These are phyloP conservation scores for Rhinolophus sinicus DNA, from an alignment of 2,113 vertebrate species.

Conservation along the genomic window DNA sequence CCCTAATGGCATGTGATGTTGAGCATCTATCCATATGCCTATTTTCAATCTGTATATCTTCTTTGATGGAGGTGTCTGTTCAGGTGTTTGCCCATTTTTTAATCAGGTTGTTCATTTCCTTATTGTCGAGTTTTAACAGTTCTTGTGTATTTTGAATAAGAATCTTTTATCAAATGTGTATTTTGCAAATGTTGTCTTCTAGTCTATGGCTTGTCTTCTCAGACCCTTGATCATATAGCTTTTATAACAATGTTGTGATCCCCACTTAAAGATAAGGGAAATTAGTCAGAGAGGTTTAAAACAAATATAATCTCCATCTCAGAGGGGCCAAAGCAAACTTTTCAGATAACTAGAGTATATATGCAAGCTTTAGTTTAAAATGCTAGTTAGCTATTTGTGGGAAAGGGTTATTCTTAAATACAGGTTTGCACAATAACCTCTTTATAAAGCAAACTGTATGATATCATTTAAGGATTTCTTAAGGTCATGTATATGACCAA, in stretches of 20 bases:
- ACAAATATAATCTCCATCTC: not conserved
- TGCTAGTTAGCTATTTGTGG: not conserved
- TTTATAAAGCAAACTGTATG: not conserved
- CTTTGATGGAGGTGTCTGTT: not conserved
- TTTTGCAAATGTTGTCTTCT: slow-evolving; percentile 1
- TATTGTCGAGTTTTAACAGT: not conserved
- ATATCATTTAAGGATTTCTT: not conserved
- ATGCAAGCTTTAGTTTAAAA: not conserved
- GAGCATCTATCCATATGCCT: not conserved
- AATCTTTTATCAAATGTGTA: not conserved
- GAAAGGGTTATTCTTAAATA: not conserved
- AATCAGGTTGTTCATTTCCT: not conserved
- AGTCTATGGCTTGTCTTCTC: not conserved
- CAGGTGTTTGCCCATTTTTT: not conserved
- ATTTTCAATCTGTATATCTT: not conserved
- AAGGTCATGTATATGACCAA: not conserved
- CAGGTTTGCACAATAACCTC: not conserved
- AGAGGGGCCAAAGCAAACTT: not conserved
- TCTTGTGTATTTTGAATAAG: not conserved
- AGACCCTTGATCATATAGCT: not conserved
- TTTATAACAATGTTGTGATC: not conserved
- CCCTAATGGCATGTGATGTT: not conserved
- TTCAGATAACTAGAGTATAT: not conserved
- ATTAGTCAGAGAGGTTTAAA: not conserved
- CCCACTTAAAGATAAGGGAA: not conserved